Evolutionary conservation across 2,888 invertebrate species (phyloP).

Genomic region (Spodoptera exigua): DNA sequence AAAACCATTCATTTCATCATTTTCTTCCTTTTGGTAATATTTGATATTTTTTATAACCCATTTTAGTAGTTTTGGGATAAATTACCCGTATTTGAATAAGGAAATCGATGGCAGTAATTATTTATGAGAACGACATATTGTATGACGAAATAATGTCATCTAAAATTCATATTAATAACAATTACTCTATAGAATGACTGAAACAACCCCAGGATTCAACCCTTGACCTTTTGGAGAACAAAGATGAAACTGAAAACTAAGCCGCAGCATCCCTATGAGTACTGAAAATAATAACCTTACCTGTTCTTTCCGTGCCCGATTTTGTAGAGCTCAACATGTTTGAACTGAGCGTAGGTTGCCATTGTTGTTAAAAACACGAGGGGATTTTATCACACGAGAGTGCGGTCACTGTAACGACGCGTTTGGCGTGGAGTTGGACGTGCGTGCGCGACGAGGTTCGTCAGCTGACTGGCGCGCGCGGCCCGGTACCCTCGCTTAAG

Average conservation of each 20-base stretch:
- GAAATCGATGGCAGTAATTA: slow-evolving; percentile 1
- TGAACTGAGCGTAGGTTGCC: slow-evolving; percentile 97
- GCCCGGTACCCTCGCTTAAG: slow-evolving; percentile 82
- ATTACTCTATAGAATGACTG: neutral
- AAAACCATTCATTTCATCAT: neutral
- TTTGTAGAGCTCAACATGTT: slow-evolving; percentile 98
- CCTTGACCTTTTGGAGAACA: slow-evolving; percentile 65
- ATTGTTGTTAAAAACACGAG: slow-evolving; percentile 83
- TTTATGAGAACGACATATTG: neutral
- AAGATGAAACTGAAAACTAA: slow-evolving; percentile 59
- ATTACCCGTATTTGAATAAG: slow-evolving; percentile 1
- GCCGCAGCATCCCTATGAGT: slow-evolving; percentile 70
- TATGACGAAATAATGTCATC: neutral
- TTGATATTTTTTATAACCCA: neutral
- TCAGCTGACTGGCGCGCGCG: slow-evolving; percentile 89
- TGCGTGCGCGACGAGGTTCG: slow-evolving; percentile 73
- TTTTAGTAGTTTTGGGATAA: neutral
- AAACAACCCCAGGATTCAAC: slow-evolving; percentile 26
- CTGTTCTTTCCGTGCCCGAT: slow-evolving; percentile 98
- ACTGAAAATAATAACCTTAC: slow-evolving; percentile 82
- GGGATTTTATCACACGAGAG: slow-evolving; percentile 70
- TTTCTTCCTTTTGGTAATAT: neutral
- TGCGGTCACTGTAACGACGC: slow-evolving; percentile 71
- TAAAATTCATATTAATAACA: neutral
- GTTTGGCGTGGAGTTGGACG: slow-evolving; percentile 61